phyloP scores from a whole-genome alignment of 2,797 vertebrate species.

The Galagoides demidoff region DNA sequence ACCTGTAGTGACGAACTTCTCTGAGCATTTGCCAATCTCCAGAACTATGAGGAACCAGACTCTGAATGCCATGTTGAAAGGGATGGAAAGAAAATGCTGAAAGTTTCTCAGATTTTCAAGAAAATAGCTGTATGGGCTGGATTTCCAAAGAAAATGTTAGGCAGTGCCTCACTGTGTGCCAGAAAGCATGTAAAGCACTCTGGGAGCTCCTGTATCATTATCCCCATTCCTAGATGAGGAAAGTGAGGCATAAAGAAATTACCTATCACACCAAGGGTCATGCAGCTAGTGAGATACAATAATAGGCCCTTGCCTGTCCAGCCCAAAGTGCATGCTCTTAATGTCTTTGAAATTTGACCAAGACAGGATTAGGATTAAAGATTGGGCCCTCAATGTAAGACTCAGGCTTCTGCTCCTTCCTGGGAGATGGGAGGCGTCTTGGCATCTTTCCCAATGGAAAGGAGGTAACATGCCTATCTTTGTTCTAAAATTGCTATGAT shows the following conservation, averaged over 20 bases:
- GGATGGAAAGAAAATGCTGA: background rate
- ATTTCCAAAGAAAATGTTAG: background rate
- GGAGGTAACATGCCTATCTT: background rate
- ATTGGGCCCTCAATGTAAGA: background rate
- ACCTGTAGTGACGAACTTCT: background rate
- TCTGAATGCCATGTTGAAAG: background rate
- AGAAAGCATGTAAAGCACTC: background rate
- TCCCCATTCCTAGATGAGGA: background rate
- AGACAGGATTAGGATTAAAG: background rate
- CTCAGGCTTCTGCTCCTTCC: background rate
- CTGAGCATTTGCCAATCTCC: background rate
- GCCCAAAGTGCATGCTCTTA: background rate
- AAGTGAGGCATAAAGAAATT: background rate
- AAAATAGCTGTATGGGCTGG: background rate
- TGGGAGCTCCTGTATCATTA: background rate
- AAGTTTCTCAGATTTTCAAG: background rate
- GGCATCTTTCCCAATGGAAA: background rate
- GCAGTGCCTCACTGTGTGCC: background rate
- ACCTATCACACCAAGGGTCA: background rate
- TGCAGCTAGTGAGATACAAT: background rate
- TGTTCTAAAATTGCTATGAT: background rate
- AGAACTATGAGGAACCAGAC: background rate
- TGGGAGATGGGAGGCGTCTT: background rate
- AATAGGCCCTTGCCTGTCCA: background rate
- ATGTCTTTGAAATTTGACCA: background rate